These are phyloP conservation scores for Thera britannica DNA, from an alignment of 2,888 invertebrate species.

Conservation along the genomic window DNA sequence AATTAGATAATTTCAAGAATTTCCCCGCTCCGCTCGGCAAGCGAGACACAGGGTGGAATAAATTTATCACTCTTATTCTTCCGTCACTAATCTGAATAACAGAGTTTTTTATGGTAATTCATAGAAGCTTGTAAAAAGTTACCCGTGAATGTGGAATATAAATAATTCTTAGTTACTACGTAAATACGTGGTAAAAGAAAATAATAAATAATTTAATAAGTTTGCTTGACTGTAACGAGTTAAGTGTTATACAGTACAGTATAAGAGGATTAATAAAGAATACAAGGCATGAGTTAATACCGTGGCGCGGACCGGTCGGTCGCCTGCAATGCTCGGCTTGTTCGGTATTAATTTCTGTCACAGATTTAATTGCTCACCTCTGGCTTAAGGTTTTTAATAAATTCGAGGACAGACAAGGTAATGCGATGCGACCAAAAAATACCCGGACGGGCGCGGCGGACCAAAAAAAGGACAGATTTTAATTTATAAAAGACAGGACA, in stretches of 20 bases:
- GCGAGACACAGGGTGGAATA: constrained; percentile 29
- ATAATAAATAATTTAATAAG: constrained; percentile 29
- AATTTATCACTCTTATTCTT: constrained; percentile 18
- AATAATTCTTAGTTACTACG: background rate
- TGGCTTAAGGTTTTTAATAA: constrained; percentile 82
- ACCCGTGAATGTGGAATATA: background rate
- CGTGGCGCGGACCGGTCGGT: constrained; percentile 56
- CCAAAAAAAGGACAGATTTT: constrained; percentile 81
- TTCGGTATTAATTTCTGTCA: constrained; percentile 82
- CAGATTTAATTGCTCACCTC: constrained; percentile 82
- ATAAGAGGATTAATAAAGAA: constrained; percentile 70
- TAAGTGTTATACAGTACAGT: constrained; percentile 58
- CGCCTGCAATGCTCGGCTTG: constrained; percentile 59
- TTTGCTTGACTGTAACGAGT: constrained; percentile 30
- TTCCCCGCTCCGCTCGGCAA: constrained; percentile 55
- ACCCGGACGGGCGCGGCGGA: constrained; percentile 62
- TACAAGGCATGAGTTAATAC: constrained; percentile 70
- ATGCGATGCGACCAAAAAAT: constrained; percentile 77
- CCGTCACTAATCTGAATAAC: constrained; percentile 4
- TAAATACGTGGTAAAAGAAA: constrained; percentile 4
- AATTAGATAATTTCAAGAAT: constrained; percentile 81
- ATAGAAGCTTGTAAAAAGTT: constrained; percentile 19
- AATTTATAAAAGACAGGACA: constrained; percentile 85
- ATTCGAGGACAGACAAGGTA: constrained; percentile 80
- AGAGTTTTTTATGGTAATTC: constrained; percentile 12